A percentile compares a stretch with the other conserved stretches of the same genome.
phyloP scores from a whole-genome alignment of 2,797 vertebrate species.

The Phylloscopus collybita region DNA sequence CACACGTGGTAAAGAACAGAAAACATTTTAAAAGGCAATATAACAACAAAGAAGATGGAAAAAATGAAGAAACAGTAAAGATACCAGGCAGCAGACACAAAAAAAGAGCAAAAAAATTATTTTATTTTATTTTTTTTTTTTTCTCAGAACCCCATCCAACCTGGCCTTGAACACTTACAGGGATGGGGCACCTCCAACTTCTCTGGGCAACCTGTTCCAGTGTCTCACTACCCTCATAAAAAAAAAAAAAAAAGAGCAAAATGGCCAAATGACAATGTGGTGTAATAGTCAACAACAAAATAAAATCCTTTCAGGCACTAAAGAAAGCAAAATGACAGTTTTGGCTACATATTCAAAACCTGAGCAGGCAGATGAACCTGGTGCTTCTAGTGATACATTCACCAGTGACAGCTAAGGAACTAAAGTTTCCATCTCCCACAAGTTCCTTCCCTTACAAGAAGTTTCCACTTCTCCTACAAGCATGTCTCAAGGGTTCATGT shows the following conservation, averaged over 20 bases:
- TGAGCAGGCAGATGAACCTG: neutral
- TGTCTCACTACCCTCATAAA: neutral
- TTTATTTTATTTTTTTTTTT: no score
- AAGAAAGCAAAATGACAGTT: neutral
- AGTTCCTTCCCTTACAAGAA: neutral
- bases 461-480: neutral
- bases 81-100: neutral
- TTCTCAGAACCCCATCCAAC: neutral
- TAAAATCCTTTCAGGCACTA: neutral
- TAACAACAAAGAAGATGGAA: neutral
- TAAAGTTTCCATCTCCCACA: neutral
- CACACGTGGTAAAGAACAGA: neutral
- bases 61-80: neutral
- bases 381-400: neutral
- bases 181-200: neutral
- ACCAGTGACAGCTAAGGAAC: neutral
- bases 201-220: neutral
- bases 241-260: neutral
- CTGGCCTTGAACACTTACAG: neutral
- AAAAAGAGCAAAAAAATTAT: neutral
- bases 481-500: rapidly evolving
- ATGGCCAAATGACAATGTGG: neutral
- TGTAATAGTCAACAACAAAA: neutral
- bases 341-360: neutral
- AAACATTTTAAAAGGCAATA: neutral